Percentiles rank a stretch among this genome's conserved stretches.
Evolutionary conservation across 2,888 invertebrate species (phyloP).

Genomic region (Octonoba sinensis): DNA sequence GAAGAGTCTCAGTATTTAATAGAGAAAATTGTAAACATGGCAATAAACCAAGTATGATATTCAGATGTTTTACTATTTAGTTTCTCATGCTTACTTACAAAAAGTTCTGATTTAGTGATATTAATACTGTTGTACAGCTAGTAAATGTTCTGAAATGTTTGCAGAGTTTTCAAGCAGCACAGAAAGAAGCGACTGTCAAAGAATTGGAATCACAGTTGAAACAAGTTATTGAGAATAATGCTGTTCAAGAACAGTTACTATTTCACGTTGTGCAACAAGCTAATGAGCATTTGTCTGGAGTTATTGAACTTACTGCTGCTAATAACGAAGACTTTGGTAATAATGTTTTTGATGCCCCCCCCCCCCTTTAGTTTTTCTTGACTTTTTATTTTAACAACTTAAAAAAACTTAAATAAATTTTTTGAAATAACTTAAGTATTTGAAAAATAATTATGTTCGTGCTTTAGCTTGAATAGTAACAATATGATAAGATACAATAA

Average conservation of each 20-base stretch:
- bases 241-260: conserved; percentile 82
- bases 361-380: conserved; percentile 66
- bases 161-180: conserved; percentile 76
- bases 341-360: background rate
- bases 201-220: conserved; percentile 82
- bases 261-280: conserved; percentile 79
- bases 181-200: conserved; percentile 79
- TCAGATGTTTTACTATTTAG: background rate
- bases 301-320: conserved; percentile 65
- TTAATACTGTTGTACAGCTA: no score
- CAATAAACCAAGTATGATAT: conserved; percentile 79
- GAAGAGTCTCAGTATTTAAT: conserved; percentile 85
- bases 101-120: background rate
- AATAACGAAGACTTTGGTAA: conserved; percentile 43
- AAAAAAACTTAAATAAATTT: no score
- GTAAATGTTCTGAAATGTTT: background rate
- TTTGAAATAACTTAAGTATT: no score
- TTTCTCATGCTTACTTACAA: background rate
- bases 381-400: no score
- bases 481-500: no score
- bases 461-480: no score
- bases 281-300: conserved; percentile 65
- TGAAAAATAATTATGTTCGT: no score
- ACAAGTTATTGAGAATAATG: conserved; percentile 73
- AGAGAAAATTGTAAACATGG: conserved; percentile 82